Base-by-base conservation (phyloP, 64 coral and sea anemone genomes). In the Dendrophyllia cribrosa region DNA sequence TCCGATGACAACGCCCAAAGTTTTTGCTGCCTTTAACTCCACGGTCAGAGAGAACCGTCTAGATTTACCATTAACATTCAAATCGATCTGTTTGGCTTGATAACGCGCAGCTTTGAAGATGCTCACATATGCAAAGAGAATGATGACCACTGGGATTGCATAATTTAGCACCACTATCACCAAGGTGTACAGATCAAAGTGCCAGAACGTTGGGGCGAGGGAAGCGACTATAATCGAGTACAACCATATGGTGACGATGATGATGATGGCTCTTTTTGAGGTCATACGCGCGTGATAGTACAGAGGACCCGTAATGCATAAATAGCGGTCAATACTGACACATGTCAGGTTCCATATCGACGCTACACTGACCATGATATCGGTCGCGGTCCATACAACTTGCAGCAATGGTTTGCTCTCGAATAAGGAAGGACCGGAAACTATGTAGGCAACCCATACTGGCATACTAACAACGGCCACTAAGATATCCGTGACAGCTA, bases 341-440 rank as follows among this genome's bases (percentile, higher is more conserved):
- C 75, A 97, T 2, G 95, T 97, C 21, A 97, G 48, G 44, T 97
- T 92, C 95, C 95, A 97, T 61, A 97, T 97, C 7, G 95, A 94
- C 25, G 95, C 95, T 46, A 97, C 89, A 0, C 88, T 77, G 24
- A 88, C 88, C 61, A 97, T 89, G 9, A 97, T 97, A 20, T 97
- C 95, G 0, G 82, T 91, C 23, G 74, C 80, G 13, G 95, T 97
- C 95, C 95, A 97, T 51, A 97, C 45, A 44, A 69, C 75, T 76
- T 97, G 95, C 17, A 93, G 25, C 15, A 90, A 70, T 17, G 17
- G 75, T 17, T 91, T 88, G 19, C 78, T 48, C 56, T 87, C 24
- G 68, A 89, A 88, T 19, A 74, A 55, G 1, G 67, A 56, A 34
- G 72, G 91, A 45, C 91, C 91, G 44, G 91, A 76, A 45, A 92